A percentile compares a stretch with the other conserved stretches of the same genome.
Conservation (phyloP, 2,888 invertebrate species). For the Leptinotarsa rubiginosa region DNA sequence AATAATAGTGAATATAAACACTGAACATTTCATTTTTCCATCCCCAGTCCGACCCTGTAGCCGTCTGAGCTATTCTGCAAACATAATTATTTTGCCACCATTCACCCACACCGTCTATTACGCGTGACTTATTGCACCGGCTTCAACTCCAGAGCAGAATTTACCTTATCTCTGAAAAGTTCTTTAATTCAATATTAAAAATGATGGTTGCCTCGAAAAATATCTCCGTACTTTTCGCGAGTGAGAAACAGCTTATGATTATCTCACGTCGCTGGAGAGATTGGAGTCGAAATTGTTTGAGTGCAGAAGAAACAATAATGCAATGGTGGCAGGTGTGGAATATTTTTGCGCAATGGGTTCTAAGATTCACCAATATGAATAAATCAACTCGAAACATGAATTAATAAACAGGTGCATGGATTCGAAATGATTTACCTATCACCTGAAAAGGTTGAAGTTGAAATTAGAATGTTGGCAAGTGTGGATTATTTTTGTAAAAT, state of each 20-base stretch:
- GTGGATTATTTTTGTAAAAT: no score
- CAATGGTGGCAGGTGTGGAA: neutral
- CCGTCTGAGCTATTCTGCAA: conserved; percentile 27
- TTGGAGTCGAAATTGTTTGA: neutral
- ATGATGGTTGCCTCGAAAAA: conserved; percentile 6
- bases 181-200: conserved; percentile 37
- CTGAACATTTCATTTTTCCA: neutral
- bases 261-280: neutral
- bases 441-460: no score
- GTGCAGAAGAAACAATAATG: neutral
- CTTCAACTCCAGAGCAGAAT: conserved; percentile 32
- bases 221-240: neutral
- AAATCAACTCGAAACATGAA: no score
- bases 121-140: conserved; percentile 33
- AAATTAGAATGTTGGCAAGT: no score
- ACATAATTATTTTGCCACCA: conserved; percentile 38
- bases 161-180: conserved; percentile 33
- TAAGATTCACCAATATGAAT: neutral
- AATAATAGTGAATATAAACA: no score
- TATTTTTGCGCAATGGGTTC: neutral
- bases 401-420: no score
- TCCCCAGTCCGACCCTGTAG: conserved; percentile 26
- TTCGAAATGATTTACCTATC: no score
- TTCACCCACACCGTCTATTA: conserved; percentile 37
- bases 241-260: conserved; percentile 8